Conservation (phyloP, 2,113 vertebrate genomes). For the Scomber colias region DNA sequence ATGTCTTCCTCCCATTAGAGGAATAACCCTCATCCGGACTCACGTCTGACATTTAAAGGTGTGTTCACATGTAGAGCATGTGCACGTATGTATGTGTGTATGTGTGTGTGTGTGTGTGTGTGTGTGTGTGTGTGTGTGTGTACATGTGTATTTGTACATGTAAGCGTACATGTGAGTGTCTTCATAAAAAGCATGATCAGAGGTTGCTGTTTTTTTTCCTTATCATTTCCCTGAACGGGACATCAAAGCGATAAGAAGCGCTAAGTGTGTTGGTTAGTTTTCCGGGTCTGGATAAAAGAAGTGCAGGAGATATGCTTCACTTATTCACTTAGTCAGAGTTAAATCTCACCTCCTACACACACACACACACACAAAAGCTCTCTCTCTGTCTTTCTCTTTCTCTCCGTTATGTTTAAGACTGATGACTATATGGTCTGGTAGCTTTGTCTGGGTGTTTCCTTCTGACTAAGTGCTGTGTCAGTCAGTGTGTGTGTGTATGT, state of each 20-base stretch:
- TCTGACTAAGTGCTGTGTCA: slow-evolving; percentile 76
- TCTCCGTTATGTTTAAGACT: slow-evolving; percentile 49
- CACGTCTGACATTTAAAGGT: slow-evolving; percentile 74
- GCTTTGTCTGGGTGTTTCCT: slow-evolving; percentile 65
- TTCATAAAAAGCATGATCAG: slow-evolving; percentile 53
- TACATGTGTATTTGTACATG: slow-evolving; percentile 41
- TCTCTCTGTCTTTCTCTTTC: slow-evolving; percentile 14
- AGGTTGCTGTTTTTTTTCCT: slow-evolving; percentile 15
- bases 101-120: slow-evolving; percentile 18
- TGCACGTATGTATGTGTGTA: slow-evolving; percentile 19
- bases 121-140: slow-evolving; percentile 15
- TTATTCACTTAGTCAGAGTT: slow-evolving; percentile 14
- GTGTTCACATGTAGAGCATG: slow-evolving; percentile 72
- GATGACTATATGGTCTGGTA: slow-evolving; percentile 66
- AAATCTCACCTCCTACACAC: slow-evolving; percentile 40
- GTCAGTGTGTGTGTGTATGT: slow-evolving; percentile 15
- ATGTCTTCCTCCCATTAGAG: slow-evolving; percentile 85
- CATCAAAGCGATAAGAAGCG: slow-evolving; percentile 49
- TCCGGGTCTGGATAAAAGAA: slow-evolving; percentile 25
- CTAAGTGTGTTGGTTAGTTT: slow-evolving; percentile 54
- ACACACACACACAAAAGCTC: slow-evolving; percentile 5
- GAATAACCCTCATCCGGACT: slow-evolving; percentile 76
- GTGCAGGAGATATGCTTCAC: slow-evolving; percentile 36
- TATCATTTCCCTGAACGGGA: slow-evolving; percentile 54
- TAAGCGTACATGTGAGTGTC: slow-evolving; percentile 39